Base-by-base conservation (phyloP, 2,888 invertebrate species). In the Aethes cnicana region DNA sequence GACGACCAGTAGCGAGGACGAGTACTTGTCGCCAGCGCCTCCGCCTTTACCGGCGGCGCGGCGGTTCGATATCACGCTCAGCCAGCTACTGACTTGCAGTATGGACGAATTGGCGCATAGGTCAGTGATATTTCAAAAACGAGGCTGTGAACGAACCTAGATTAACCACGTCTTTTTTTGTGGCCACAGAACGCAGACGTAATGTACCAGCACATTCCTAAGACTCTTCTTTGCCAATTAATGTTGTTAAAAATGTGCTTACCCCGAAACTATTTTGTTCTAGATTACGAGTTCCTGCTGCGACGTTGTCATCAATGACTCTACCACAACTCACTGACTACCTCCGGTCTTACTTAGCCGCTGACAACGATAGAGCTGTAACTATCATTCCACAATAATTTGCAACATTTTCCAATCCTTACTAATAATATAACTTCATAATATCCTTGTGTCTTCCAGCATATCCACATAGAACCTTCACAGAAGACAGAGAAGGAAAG, bases 261-360 rank as follows among this genome's bases (percentile, higher is more conserved):
- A n/a, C n/a, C n/a, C n/a, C n/a, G n/a, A n/a, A n/a, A n/a, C n/a
- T 4, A 30, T 39, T n/a, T 35, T 9, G 6, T 65, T 66, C 92
- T 52, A 94, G 94, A 61, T 71, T 88, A 56, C 74, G 80, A 48
- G 95, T 97, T 67, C 95, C 96, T 0, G 91, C 95, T 0, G 91
- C 92, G 39, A 94, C 95, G 52, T 81, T 97, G 36, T 95, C 95
- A 43, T 95, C 94, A 50, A 94, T 97, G 94, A 97, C 97, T 0
- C 85, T 97, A 53, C 95, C 96, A 14, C 96, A 97, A 77, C 89
- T 97, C 28, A 96, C 97, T 0, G 93, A 94, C 46, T 95, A 95
- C 74, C 90, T 97, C 17, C 92, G 95, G 0, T 85, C 86, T 0
- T 89, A 88, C 57, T 63, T 89, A 52, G 85, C 88, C 3, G 80